These are phyloP conservation scores for Zosterops borbonicus DNA, from an alignment of 2,113 vertebrate species.

Conservation along the genomic window DNA sequence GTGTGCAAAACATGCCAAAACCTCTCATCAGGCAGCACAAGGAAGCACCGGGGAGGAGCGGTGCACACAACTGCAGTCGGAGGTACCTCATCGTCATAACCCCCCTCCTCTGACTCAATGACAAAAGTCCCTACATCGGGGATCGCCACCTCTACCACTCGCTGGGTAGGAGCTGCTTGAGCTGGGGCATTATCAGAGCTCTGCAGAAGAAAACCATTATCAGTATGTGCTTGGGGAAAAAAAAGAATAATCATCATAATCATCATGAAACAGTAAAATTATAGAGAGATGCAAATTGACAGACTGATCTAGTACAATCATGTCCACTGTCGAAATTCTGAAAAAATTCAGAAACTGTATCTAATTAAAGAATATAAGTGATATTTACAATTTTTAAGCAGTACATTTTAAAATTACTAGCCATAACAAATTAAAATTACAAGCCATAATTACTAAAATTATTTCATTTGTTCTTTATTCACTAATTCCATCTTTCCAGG, in stretches of 20 bases:
- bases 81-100: constrained; percentile 98
- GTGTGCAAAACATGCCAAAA: constrained; percentile 71
- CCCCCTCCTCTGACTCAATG: constrained; percentile 93
- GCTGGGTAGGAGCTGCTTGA: constrained; percentile 80
- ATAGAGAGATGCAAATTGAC: not conserved
- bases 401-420: not conserved
- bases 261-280: constrained; percentile 13
- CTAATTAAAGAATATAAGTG: not conserved
- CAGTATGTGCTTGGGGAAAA: not conserved
- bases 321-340: not conserved
- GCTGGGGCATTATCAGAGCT: constrained; percentile 77
- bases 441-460: not conserved
- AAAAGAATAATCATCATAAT: not conserved
- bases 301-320: not conserved
- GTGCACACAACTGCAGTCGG: constrained; percentile 45
- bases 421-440: not conserved
- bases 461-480: not conserved
- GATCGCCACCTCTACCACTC: constrained; percentile 91
- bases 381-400: not conserved
- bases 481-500: not conserved
- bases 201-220: constrained; percentile 78
- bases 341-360: not conserved
- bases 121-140: constrained; percentile 93
- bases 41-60: constrained; percentile 41
- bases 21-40: constrained; percentile 48